Conservation (phyloP, 2,113 vertebrate species). For the Heterochromis multidens region DNA sequence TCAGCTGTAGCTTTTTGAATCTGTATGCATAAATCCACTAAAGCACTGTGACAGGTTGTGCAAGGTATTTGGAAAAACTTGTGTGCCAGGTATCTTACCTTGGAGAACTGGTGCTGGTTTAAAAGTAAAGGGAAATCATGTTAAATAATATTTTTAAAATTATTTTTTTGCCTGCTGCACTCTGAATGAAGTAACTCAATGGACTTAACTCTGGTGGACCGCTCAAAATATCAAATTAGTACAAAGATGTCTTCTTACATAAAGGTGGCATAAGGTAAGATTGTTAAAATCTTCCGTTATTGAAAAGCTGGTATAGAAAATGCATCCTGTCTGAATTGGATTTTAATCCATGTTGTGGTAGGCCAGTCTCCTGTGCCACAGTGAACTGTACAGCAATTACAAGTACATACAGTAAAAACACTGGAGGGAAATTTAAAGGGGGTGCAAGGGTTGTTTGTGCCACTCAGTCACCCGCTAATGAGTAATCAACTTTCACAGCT, state of each 20-base stretch:
- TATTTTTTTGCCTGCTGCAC: background rate
- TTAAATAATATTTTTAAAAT: background rate
- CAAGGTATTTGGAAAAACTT: background rate
- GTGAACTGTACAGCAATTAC: constrained; percentile 48
- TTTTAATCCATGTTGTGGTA: background rate
- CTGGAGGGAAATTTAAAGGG: constrained; percentile 48
- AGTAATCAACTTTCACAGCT: constrained; percentile 99
- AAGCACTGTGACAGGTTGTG: background rate
- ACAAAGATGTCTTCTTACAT: background rate
- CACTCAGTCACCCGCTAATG: constrained; percentile 98
- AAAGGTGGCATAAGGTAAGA: background rate
- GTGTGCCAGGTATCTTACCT: background rate
- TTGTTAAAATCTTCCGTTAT: background rate
- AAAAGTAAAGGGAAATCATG: background rate
- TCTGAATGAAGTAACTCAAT: too few species aligned
- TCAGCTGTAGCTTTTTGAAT: background rate
- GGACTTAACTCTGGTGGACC: background rate
- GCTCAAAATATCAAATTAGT: background rate
- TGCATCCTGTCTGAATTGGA: background rate
- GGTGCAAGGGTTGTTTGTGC: constrained; percentile 83
- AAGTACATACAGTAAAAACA: constrained; percentile 58
- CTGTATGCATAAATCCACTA: background rate
- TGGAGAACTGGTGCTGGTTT: background rate
- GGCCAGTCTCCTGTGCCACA: background rate
- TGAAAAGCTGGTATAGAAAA: background rate